These are phyloP conservation scores for Euwallacea fornicatus DNA, from an alignment of 1,140 invertebrate genomes.

Conservation along the genomic window DNA sequence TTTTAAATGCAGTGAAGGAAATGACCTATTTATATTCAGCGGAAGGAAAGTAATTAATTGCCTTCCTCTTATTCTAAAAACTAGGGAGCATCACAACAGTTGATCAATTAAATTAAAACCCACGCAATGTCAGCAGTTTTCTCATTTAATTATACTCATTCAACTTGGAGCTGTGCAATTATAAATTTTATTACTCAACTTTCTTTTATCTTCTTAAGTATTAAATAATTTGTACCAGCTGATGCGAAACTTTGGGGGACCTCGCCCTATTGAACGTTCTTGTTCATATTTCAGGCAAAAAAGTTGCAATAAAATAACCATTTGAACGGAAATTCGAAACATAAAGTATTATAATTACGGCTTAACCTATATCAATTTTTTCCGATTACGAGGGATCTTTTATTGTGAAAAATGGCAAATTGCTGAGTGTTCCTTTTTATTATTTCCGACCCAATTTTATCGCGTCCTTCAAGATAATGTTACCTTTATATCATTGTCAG, in stretches of 20 bases:
- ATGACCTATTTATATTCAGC: slow-evolving; percentile 1
- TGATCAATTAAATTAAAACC: slow-evolving; percentile 25
- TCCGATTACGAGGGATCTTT: neutral
- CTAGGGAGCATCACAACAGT: neutral
- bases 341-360: too few species aligned
- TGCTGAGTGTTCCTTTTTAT: slow-evolving; percentile 11
- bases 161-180: slow-evolving; percentile 12
- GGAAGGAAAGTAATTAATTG: slow-evolving; percentile 1
- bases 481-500: slow-evolving; percentile 6
- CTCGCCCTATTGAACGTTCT: too few species aligned
- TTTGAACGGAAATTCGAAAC: too few species aligned
- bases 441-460: slow-evolving; percentile 2
- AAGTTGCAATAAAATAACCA: too few species aligned
- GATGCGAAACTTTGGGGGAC: neutral
- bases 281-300: too few species aligned
- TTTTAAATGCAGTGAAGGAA: slow-evolving; percentile 1
- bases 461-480: neutral
- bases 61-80: neutral
- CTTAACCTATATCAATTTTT: too few species aligned
- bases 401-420: slow-evolving; percentile 16
- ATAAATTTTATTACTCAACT: slow-evolving; percentile 15
- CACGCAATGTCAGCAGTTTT: slow-evolving; percentile 14
- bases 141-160: slow-evolving; percentile 11
- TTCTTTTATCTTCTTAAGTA: slow-evolving; percentile 13
- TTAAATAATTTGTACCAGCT: slow-evolving; percentile 10